Conservation (phyloP, 2,797 vertebrate species). For the Phalanger gymnotis region DNA sequence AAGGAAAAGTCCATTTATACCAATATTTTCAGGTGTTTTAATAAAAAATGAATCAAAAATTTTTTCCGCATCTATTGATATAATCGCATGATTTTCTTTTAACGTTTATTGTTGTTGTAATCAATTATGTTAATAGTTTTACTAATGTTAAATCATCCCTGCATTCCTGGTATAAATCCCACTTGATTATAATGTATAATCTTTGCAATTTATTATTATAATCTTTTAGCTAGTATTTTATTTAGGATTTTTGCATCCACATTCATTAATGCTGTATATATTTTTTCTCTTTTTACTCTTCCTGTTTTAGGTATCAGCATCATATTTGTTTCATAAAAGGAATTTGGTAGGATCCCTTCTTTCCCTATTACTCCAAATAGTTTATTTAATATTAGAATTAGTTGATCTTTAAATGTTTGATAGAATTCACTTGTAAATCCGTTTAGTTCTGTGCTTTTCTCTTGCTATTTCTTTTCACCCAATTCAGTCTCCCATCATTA, state of each 20-base stretch:
- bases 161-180: neutral
- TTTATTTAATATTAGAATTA: neutral
- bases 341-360: too few relatives aligned
- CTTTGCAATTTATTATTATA: neutral
- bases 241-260: neutral
- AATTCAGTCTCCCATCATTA: neutral
- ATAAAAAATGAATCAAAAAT: neutral
- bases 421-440: neutral
- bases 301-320: neutral
- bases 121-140: neutral
- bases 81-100: neutral
- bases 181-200: neutral
- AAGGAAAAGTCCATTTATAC: neutral
- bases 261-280: too few relatives aligned
- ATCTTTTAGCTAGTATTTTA: neutral
- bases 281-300: neutral
- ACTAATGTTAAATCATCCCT: neutral
- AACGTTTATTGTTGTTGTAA: neutral
- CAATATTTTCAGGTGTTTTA: neutral
- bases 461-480: neutral
- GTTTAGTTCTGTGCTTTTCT: neutral
- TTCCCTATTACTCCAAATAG: too few relatives aligned
- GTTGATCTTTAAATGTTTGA: neutral
- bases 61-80: neutral
- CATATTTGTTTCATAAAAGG: neutral